Percentiles rank a stretch among this genome's conserved stretches.
These are phyloP conservation scores for Benthosema pterotum DNA, from an alignment of 2,797 vertebrate genomes.

Conservation along the genomic window DNA sequence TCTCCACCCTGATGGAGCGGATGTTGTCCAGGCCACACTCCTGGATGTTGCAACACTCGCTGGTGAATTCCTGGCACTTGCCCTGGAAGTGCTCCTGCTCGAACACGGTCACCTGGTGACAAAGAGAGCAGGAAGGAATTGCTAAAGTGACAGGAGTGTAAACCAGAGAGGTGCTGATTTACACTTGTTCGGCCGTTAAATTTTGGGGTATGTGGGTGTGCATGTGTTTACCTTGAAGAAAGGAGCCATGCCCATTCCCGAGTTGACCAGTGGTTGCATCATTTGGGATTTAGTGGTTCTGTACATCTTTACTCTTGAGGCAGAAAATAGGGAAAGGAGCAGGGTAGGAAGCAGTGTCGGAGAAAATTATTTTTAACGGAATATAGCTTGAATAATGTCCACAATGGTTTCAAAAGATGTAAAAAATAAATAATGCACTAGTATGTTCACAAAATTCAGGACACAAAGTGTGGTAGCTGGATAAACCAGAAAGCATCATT, in stretches of 20 bases:
- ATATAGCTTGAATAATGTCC: too few species aligned
- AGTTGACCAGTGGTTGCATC: conserved; percentile 81
- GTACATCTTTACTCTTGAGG: conserved; percentile 80
- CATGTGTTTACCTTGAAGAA: conserved; percentile 83
- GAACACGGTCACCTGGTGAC: conserved; percentile 80
- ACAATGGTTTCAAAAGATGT: too few species aligned
- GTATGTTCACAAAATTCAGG: too few species aligned
- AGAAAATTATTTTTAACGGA: not conserved
- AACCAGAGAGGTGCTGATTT: not conserved
- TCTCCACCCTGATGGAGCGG: conserved; percentile 85
- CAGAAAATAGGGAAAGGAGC: conserved; percentile 2
- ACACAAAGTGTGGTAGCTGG: too few species aligned
- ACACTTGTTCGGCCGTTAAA: not conserved
- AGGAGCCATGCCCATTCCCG: conserved; percentile 83
- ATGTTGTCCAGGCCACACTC: conserved; percentile 85
- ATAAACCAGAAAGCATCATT: not conserved
- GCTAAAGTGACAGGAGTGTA: not conserved
- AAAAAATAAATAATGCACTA: too few species aligned
- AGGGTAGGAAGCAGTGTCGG: not conserved
- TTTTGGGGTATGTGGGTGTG: not conserved
- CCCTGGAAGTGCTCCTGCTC: conserved; percentile 89
- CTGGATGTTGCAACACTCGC: conserved; percentile 84
- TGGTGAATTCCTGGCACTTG: conserved; percentile 84
- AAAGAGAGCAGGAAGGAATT: not conserved
- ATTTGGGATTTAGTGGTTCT: conserved; percentile 78